Evolutionary conservation across 2,113 vertebrate genomes (phyloP).

Genomic region (Sceloporus undulatus): DNA sequence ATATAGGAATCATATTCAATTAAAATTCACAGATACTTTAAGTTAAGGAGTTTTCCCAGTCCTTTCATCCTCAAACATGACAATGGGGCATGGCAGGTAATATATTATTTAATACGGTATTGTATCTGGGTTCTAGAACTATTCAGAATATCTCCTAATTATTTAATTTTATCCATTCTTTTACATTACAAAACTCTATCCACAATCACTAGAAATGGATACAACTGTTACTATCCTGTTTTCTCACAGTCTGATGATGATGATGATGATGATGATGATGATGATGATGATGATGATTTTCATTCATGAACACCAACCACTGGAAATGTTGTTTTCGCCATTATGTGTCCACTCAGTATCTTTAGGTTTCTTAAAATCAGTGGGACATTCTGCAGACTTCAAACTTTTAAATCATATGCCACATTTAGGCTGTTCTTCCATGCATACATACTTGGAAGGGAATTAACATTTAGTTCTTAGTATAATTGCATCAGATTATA

Average conservation of each 20-base stretch:
- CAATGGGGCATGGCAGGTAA: not conserved
- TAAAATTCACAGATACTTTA: conserved; percentile 18
- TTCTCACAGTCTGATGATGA: too few species aligned
- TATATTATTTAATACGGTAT: not conserved
- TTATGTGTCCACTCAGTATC: not conserved
- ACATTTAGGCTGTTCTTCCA: not conserved
- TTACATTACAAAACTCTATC: not conserved
- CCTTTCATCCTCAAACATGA: not conserved
- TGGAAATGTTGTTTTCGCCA: not conserved
- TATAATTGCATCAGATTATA: not conserved
- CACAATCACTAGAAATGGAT: too few species aligned
- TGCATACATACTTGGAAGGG: too few species aligned
- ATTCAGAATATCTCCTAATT: too few species aligned
- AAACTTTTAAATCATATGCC: not conserved
- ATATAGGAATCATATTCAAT: conserved; percentile 17
- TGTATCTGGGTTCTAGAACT: not conserved
- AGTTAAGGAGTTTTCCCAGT: conserved; percentile 8
- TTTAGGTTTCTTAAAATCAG: not conserved
- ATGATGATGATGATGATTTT: too few species aligned
- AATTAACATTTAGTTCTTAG: not conserved
- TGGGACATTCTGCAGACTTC: not conserved
- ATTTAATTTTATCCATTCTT: not conserved
- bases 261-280: too few species aligned
- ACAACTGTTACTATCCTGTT: too few species aligned
- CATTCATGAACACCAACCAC: not conserved